Conservation (phyloP, 2,113 vertebrate genomes). For the Dasypus novemcinctus region DNA sequence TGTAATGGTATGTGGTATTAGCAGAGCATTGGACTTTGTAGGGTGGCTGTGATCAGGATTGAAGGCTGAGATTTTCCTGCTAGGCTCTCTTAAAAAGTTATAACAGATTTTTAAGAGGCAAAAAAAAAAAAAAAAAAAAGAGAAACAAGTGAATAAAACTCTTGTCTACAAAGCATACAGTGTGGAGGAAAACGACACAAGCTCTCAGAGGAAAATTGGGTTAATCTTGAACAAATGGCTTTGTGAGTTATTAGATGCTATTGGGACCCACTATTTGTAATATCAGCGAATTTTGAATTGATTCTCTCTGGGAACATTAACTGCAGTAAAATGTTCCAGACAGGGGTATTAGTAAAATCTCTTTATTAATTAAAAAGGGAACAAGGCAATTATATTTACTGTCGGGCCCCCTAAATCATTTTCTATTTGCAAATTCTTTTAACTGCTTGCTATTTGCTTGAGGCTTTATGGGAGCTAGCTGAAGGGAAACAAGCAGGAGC, state of each 20-base stretch:
- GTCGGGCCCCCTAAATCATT: not conserved
- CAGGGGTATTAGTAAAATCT: not conserved
- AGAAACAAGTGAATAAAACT: not conserved
- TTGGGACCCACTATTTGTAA: not conserved
- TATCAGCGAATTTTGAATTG: conserved; percentile 2
- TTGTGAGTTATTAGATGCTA: conserved; percentile 43
- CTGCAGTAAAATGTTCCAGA: not conserved
- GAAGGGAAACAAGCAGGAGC: not conserved
- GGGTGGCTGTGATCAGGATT: not conserved
- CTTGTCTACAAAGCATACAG: not conserved
- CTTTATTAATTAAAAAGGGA: conserved; percentile 22
- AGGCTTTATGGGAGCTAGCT: fast-evolving
- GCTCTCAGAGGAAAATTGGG: not conserved
- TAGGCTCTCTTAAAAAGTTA: not conserved
- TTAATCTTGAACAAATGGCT: conserved; percentile 37
- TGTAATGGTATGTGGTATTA: not conserved
- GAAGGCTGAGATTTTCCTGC: conserved; percentile 5
- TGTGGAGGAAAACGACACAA: not conserved
- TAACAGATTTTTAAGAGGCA: not conserved
- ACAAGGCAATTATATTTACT: conserved; percentile 7
- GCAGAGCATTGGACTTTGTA: not conserved
- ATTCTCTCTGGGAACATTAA: not conserved
- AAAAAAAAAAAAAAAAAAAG: not conserved
- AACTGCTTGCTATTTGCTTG: conserved; percentile 14
- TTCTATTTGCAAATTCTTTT: not conserved